Evolutionary conservation across 2,797 vertebrate species (phyloP).

Genomic region (Sebastes vulpes): DNA sequence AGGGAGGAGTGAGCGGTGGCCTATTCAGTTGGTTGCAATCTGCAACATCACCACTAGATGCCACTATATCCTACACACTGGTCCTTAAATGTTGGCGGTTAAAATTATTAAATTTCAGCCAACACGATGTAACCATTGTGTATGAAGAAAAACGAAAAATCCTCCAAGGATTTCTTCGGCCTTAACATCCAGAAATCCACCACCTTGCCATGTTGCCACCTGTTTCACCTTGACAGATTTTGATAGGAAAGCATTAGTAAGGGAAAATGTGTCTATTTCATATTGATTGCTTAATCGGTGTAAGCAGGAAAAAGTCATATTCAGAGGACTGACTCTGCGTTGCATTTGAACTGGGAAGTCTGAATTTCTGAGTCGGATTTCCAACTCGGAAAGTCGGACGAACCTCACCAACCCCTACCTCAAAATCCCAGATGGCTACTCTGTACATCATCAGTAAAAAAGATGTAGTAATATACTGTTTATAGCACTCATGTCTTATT

Average conservation of each 20-base stretch:
- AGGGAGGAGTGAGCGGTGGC: no score
- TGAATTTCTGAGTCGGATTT: no score
- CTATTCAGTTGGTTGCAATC: background rate
- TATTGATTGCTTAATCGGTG: conserved; percentile 10
- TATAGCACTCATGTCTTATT: no score
- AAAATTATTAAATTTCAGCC: conserved; percentile 1
- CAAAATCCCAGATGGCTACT: no score
- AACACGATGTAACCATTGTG: background rate
- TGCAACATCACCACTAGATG: background rate
- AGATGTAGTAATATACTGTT: no score
- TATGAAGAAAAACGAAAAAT: background rate
- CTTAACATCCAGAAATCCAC: background rate
- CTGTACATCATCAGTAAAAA: no score
- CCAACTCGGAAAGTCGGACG: no score
- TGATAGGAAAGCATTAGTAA: background rate
- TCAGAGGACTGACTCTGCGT: background rate
- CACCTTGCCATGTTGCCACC: background rate
- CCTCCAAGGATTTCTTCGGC: background rate
- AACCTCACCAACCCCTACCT: no score
- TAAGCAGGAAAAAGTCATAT: background rate
- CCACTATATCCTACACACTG: background rate
- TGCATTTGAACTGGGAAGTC: no score
- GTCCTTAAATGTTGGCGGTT: background rate
- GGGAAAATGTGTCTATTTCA: background rate
- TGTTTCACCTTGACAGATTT: background rate